Conservation (phyloP, 2,888 invertebrate genomes). For the Microctonus aethiopoides region DNA sequence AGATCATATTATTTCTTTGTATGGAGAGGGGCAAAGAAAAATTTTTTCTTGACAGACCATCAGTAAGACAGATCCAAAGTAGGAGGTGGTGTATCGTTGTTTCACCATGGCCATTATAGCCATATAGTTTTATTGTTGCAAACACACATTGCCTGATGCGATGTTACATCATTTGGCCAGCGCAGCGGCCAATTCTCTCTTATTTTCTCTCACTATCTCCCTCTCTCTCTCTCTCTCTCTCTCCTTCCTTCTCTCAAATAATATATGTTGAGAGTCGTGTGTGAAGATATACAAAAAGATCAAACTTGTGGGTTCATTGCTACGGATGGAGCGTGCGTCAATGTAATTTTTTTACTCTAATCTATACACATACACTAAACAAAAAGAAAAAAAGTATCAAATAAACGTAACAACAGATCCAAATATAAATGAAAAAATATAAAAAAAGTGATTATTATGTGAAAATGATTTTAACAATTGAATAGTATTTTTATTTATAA, state of each 20-base stretch:
- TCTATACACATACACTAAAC: background rate
- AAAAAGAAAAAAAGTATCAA: background rate
- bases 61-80: background rate
- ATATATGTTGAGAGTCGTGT: background rate
- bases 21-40: background rate
- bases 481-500: background rate
- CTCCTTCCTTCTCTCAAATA: background rate
- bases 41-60: background rate
- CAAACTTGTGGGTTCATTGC: background rate
- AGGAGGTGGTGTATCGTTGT: background rate
- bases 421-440: slow-evolving; percentile 13
- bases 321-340: background rate
- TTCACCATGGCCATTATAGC: background rate
- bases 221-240: background rate
- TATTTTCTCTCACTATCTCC: background rate
- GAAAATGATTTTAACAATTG: slow-evolving; percentile 53
- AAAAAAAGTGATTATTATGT: slow-evolving; percentile 45
- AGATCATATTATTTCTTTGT: background rate
- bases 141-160: background rate
- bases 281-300: background rate
- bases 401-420: background rate
- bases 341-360: background rate
- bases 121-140: slow-evolving; percentile 1
- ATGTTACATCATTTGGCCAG: background rate
- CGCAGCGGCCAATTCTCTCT: background rate